phyloP scores from a whole-genome alignment of 2,113 vertebrate species.

The Accipiter virgatus region DNA sequence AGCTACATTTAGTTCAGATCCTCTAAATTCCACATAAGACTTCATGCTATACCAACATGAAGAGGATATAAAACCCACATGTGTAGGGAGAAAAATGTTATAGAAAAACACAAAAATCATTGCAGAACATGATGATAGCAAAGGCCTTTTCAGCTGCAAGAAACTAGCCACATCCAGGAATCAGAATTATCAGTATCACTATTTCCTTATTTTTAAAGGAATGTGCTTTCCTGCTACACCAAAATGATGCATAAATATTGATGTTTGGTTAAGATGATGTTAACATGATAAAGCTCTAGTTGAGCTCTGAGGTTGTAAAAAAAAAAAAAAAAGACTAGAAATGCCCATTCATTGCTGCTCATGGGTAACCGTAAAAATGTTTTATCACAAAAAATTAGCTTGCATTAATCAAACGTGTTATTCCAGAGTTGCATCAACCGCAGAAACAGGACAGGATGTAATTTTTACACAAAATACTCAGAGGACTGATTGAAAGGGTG shows the following conservation, averaged over 20 bases:
- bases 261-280: not conserved
- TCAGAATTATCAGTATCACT: not conserved
- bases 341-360: not conserved
- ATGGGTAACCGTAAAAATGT: not conserved
- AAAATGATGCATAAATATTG: not conserved
- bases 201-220: not conserved
- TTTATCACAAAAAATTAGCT: not conserved
- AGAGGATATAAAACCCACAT: slow-evolving; percentile 62
- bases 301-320: not conserved
- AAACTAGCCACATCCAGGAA: not conserved
- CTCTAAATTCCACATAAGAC: slow-evolving; percentile 71
- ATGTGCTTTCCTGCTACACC: not conserved
- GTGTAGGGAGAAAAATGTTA: slow-evolving; percentile 49
- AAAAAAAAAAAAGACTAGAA: not conserved
- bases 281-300: not conserved
- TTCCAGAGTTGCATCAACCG: not conserved
- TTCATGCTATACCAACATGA: slow-evolving; percentile 59
- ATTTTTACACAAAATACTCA: not conserved
- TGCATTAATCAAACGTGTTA: not conserved
- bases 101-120: slow-evolving; percentile 57
- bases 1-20: slow-evolving; percentile 75
- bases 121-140: slow-evolving; percentile 31
- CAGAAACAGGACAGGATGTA: slow-evolving; percentile 1
- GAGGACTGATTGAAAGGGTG: not conserved
- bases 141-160: slow-evolving; percentile 4